Percentiles rank a stretch among this genome's conserved stretches.
Evolutionary conservation across 2,888 invertebrate genomes (phyloP).

Genomic region (Cheilosia variabilis): DNA sequence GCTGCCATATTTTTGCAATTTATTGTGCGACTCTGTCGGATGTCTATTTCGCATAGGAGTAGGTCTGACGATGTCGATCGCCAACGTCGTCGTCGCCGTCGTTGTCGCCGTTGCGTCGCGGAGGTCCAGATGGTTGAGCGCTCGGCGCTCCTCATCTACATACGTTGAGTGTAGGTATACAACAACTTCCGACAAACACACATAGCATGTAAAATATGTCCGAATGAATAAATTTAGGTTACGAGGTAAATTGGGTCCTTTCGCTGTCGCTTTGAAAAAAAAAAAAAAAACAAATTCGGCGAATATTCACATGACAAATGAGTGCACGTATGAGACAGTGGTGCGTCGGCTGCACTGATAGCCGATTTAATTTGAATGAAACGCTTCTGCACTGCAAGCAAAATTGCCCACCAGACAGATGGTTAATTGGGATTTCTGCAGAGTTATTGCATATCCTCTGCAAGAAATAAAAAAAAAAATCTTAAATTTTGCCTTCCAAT

Average conservation of each 20-base stretch:
- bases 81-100: constrained; percentile 6
- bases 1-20: constrained; percentile 67
- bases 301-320: constrained; percentile 66
- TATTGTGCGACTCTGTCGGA: constrained; percentile 37
- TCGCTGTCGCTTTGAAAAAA: constrained; percentile 23
- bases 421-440: constrained; percentile 47
- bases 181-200: constrained; percentile 67
- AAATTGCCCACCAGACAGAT: constrained; percentile 36
- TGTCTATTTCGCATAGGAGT: constrained; percentile 44
- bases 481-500: background rate
- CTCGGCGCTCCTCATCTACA: constrained; percentile 24
- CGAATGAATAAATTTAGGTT: constrained; percentile 73
- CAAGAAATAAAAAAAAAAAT: constrained; percentile 9
- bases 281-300: constrained; percentile 50
- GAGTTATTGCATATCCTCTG: constrained; percentile 33
- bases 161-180: constrained; percentile 21
- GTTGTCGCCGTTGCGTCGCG: constrained; percentile 18
- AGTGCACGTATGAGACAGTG: constrained; percentile 18
- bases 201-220: constrained; percentile 67
- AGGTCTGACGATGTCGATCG: background rate
- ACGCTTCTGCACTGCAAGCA: background rate
- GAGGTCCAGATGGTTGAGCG: constrained; percentile 56
- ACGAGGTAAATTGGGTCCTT: constrained; percentile 62
- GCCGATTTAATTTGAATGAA: constrained; percentile 57
- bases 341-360: constrained; percentile 18